Evolutionary conservation across 2,113 vertebrate species (phyloP).

Genomic region (Xenopus borealis): DNA sequence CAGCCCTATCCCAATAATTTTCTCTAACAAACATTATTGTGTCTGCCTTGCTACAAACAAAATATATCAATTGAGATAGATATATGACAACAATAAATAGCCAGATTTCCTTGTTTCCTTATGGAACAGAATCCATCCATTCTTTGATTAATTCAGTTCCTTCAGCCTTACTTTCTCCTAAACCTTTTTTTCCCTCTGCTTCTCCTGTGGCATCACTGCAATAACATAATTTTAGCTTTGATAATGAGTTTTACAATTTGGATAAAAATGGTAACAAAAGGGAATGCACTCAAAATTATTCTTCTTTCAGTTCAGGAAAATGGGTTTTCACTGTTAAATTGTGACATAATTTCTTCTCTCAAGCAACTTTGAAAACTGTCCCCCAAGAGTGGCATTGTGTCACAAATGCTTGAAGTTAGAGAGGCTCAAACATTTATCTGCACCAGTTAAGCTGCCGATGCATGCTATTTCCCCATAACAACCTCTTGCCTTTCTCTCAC

Average conservation of each 20-base stretch:
- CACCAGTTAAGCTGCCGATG: constrained; percentile 24
- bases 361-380: constrained; percentile 27
- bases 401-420: constrained; percentile 32
- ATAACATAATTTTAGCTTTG: background rate
- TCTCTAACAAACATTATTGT: no score
- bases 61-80: no score
- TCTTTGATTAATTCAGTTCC: no score
- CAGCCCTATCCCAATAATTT: no score
- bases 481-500: constrained; percentile 11
- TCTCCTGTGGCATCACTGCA: background rate
- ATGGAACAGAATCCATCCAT: no score
- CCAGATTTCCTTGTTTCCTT: no score
- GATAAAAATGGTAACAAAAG: background rate
- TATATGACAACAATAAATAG: no score
- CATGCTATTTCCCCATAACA: constrained; percentile 19
- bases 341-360: constrained; percentile 17
- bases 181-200: background rate
- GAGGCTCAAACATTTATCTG: constrained; percentile 22
- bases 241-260: background rate
- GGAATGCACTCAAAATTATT: background rate
- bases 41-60: no score
- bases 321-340: constrained; percentile 11
- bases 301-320: constrained; percentile 8
- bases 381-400: constrained; percentile 25
- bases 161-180: background rate